Evolutionary conservation across 1,140 invertebrate species (phyloP), one percentile per base, ranked within the genome.

Genomic region (Patella vulgata): DNA sequence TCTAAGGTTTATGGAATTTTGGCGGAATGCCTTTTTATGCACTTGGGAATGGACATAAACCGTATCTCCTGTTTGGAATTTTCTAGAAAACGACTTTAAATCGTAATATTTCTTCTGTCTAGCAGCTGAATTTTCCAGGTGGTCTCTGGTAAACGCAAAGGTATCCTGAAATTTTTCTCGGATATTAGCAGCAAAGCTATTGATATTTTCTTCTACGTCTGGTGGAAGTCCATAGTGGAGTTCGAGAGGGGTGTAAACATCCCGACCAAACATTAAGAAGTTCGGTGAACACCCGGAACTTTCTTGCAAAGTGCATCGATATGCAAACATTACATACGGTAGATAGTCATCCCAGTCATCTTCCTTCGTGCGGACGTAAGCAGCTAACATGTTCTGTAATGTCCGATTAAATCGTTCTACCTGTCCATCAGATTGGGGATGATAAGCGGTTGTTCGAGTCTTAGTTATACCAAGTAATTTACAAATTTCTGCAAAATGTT

Each of bases 371-470:
- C 52, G 47, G 1, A 66, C 59, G 46, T 53, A 47, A 27, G 54
- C 39, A 12, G 28, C 21, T 0, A 73, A 48, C 59, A 63, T 63
- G 1, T 51, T 31, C 27, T 28, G 58, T 5, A 73, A 43, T 27
- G 67, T 73, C 19, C 57, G 42, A 43, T 73, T 71, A 30, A 66
- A 68, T 50, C 73, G 31, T 53, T 75, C 73, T 12, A 60, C 65
- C 43, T 63, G 44, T 19, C 73, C 68, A 39, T 63, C 58, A 25
- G 59, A 55, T 51, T 68, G 55, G 2, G 65, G 73, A 61, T 71
- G 63, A 31, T 66, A 72, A 23, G 73, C 21, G n/a, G 61, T 62
- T 43, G 71, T 58, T 27, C 55, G 23, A 23, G 21, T 57, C 14
- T 66, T 63, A 40, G 55, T 39, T 17, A 73, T 67, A n/a, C 58